Conservation (phyloP, 2,113 vertebrate species). For the Poeciliopsis retropinna region DNA sequence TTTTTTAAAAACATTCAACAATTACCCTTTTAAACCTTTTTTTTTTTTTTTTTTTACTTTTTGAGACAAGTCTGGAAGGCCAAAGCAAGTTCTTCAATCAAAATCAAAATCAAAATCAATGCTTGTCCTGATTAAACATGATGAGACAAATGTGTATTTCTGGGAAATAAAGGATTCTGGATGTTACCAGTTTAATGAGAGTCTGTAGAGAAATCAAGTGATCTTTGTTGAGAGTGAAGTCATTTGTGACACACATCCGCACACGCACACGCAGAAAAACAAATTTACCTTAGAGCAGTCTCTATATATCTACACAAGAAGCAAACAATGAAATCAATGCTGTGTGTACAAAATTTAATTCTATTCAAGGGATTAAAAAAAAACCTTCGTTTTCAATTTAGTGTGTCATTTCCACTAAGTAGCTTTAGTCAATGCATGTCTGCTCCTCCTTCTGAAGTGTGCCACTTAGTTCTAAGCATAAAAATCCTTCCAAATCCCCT, state of each 20-base stretch:
- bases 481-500: constrained; percentile 62
- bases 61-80: constrained; percentile 51
- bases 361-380: constrained; percentile 25
- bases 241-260: constrained; percentile 27
- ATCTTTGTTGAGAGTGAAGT: constrained; percentile 43
- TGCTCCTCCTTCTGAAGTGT: constrained; percentile 62
- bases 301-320: constrained; percentile 21
- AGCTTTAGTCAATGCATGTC: constrained; percentile 51
- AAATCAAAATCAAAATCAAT: constrained; percentile 58
- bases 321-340: constrained; percentile 17
- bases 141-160: constrained; percentile 59
- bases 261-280: background rate
- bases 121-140: constrained; percentile 47
- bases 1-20: no score
- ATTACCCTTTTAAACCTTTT: background rate
- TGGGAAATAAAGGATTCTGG: constrained; percentile 38
- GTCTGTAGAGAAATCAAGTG: constrained; percentile 47
- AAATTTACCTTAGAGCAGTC: constrained; percentile 5
- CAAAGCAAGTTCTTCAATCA: constrained; percentile 56
- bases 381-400: constrained; percentile 12
- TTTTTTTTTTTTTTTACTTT: background rate
- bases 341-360: constrained; percentile 25
- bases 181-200: constrained; percentile 43
- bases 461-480: constrained; percentile 45
- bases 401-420: constrained; percentile 49